A percentile compares a stretch with the other conserved stretches of the same genome.
Evolutionary conservation across 2,113 vertebrate species (phyloP).

Genomic region (Paratilapia polleni): DNA sequence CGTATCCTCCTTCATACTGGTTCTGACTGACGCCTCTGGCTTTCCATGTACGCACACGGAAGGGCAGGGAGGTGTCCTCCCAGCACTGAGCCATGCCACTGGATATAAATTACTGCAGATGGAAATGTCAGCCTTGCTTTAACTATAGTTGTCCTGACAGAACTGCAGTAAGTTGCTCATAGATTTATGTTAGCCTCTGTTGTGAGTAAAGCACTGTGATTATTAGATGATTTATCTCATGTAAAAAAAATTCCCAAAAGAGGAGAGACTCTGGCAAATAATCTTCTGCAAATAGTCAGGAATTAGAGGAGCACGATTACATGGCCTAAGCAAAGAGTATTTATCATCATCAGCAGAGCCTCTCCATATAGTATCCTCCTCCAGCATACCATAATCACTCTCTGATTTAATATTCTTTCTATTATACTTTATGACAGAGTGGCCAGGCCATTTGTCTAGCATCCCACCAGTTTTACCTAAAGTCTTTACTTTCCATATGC

Average conservation of each 20-base stretch:
- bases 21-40: neutral
- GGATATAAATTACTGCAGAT: neutral
- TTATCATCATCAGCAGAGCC: slow-evolving; percentile 38
- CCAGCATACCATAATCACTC: slow-evolving; percentile 1
- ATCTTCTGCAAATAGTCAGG: neutral
- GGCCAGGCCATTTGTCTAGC: slow-evolving; percentile 28
- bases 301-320: slow-evolving; percentile 23
- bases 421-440: neutral
- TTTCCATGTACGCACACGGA: neutral
- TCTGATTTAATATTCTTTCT: slow-evolving; percentile 47
- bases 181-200: neutral
- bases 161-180: neutral
- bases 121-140: neutral
- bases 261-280: neutral
- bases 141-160: neutral
- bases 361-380: slow-evolving; percentile 3
- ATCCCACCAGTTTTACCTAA: slow-evolving; percentile 23
- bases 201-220: neutral
- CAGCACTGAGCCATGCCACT: neutral
- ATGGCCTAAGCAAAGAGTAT: slow-evolving; percentile 22
- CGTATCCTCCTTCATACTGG: neutral
- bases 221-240: neutral
- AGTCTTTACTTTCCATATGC: slow-evolving; percentile 31
- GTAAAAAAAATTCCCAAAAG: neutral
- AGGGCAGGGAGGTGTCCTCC: neutral